phyloP scores from a whole-genome alignment of 1,140 invertebrate genomes.

The Andricus grossulariae region DNA sequence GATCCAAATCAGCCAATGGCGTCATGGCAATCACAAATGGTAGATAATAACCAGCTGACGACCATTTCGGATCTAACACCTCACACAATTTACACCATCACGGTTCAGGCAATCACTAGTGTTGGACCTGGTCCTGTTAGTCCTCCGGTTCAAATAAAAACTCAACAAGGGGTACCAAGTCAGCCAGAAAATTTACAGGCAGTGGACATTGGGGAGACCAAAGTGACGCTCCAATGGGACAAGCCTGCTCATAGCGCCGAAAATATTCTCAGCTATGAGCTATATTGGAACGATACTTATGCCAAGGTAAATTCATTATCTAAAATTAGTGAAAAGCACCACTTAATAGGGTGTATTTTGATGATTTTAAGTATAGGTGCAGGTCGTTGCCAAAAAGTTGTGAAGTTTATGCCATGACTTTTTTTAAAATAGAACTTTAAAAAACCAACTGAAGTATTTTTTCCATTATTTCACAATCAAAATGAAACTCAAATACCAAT shows the following conservation, averaged over 20 bases:
- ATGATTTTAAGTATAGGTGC: too few species aligned
- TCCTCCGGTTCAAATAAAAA: slow-evolving; percentile 94
- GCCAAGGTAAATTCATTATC: slow-evolving; percentile 81
- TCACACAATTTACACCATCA: slow-evolving; percentile 93
- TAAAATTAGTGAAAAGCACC: too few species aligned
- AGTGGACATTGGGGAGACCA: slow-evolving; percentile 87
- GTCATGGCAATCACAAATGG: slow-evolving; percentile 93
- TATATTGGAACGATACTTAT: slow-evolving; percentile 98
- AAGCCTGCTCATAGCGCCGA: slow-evolving; percentile 92
- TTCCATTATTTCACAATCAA: too few species aligned
- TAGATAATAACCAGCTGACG: slow-evolving; percentile 94
- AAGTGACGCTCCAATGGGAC: slow-evolving; percentile 92
- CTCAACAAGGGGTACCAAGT: slow-evolving; percentile 96
- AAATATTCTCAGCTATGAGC: slow-evolving; percentile 94
- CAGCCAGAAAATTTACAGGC: slow-evolving; percentile 93
- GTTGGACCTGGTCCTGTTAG: slow-evolving; percentile 94
- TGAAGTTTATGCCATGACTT: too few species aligned
- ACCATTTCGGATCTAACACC: slow-evolving; percentile 93
- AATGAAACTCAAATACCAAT: too few species aligned
- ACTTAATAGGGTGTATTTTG: too few species aligned
- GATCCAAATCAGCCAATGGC: slow-evolving; percentile 90
- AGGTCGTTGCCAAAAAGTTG: too few species aligned
- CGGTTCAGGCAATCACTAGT: slow-evolving; percentile 93
- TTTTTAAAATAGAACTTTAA: too few species aligned
- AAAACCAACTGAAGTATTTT: too few species aligned